Evolutionary conservation across 1,140 invertebrate genomes (phyloP).

Genomic region (Drosophila rufa): DNA sequence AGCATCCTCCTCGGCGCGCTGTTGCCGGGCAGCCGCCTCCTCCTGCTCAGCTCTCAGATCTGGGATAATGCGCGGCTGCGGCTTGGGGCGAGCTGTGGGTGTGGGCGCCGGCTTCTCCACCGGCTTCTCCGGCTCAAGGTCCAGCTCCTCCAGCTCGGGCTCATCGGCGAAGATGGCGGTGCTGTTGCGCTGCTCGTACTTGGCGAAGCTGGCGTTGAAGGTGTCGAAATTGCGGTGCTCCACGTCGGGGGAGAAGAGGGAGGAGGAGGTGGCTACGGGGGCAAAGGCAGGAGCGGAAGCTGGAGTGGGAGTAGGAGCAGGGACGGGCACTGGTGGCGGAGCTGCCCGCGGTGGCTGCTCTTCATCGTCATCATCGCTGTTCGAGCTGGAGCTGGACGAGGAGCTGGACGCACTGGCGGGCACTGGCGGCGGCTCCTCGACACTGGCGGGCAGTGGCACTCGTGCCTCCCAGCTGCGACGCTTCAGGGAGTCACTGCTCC

Average conservation of each 20-base stretch:
- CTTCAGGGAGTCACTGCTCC: slow-evolving; percentile 79
- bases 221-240: slow-evolving; percentile 68
- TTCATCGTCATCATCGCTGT: slow-evolving; percentile 29
- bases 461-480: slow-evolving; percentile 78
- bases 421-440: slow-evolving; percentile 32
- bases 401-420: slow-evolving; percentile 21
- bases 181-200: slow-evolving; percentile 74
- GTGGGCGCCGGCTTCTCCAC: not conserved
- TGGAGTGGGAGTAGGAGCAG: not conserved
- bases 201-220: slow-evolving; percentile 69
- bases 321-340: not conserved
- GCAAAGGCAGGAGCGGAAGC: not conserved
- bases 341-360: slow-evolving; percentile 18
- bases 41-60: slow-evolving; percentile 36
- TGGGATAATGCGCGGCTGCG: slow-evolving; percentile 35
- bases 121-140: slow-evolving; percentile 12
- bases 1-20: slow-evolving; percentile 61
- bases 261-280: slow-evolving; percentile 8
- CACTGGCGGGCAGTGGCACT: slow-evolving; percentile 64
- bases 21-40: slow-evolving; percentile 41
- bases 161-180: slow-evolving; percentile 68
- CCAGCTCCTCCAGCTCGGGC: slow-evolving; percentile 30
- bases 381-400: slow-evolving; percentile 44
- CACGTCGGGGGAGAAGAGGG: slow-evolving; percentile 56
- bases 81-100: slow-evolving; percentile 26